phyloP scores from a whole-genome alignment of 1,140 invertebrate species.

The Leptestheria dahalacensis region DNA sequence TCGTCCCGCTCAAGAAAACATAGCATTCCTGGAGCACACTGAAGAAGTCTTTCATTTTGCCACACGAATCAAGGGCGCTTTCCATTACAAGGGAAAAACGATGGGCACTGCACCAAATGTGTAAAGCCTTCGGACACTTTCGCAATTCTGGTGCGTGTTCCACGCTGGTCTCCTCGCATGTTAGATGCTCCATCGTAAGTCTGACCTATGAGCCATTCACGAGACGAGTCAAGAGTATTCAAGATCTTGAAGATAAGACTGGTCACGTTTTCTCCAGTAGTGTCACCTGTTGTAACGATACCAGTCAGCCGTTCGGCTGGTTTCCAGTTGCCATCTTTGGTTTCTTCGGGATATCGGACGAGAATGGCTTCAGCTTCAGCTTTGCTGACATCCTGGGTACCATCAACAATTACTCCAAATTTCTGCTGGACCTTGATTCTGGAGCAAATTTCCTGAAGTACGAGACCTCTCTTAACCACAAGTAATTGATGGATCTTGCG shows the following conservation, averaged over 20 bases:
- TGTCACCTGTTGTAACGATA: background rate
- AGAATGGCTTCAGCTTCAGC: background rate
- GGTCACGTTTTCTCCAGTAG: background rate
- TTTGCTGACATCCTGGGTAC: background rate
- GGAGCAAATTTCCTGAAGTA: background rate
- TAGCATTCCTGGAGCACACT: background rate
- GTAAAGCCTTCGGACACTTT: background rate
- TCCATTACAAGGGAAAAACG: background rate
- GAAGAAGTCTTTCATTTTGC: background rate
- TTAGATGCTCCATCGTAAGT: constrained; percentile 1
- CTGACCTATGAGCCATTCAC: background rate
- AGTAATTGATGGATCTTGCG: background rate
- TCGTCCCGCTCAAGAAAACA: background rate
- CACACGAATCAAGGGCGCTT: background rate
- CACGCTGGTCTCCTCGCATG: background rate
- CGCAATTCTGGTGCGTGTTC: background rate
- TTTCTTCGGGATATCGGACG: background rate
- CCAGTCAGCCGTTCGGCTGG: background rate
- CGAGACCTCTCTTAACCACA: background rate
- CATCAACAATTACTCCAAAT: background rate
- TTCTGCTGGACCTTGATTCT: background rate
- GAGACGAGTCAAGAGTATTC: background rate
- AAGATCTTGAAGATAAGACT: background rate
- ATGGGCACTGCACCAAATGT: constrained; percentile 5
- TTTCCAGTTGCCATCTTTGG: background rate